Percentiles rank a stretch among this genome's conserved stretches.
Evolutionary conservation across 2,888 invertebrate species (phyloP).

Genomic region (Ectropis crepuscularia): DNA sequence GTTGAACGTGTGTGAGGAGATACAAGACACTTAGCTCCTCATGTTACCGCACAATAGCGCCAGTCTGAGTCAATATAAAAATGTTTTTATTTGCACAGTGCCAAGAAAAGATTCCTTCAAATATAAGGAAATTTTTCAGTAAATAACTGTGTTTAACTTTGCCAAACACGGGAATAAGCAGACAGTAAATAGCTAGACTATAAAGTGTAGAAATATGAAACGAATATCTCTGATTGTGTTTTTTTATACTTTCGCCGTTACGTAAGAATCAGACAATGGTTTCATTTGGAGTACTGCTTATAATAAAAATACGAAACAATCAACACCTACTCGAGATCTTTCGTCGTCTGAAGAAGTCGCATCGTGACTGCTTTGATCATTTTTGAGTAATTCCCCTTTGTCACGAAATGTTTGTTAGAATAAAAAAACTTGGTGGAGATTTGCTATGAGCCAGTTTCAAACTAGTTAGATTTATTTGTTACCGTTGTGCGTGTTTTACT

Average conservation of each 20-base stretch:
- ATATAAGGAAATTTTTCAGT: constrained; percentile 57
- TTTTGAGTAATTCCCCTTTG: constrained; percentile 35
- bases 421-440: constrained; percentile 44
- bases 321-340: constrained; percentile 30
- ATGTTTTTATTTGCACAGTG: constrained; percentile 62
- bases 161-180: constrained; percentile 41
- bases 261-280: constrained; percentile 26
- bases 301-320: constrained; percentile 33
- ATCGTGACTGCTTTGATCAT: constrained; percentile 43
- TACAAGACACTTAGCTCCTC: constrained; percentile 46
- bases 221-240: constrained; percentile 3
- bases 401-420: constrained; percentile 29
- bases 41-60: constrained; percentile 60
- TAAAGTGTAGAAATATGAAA: constrained; percentile 10
- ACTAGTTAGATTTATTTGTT: constrained; percentile 61
- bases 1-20: constrained; percentile 33
- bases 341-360: constrained; percentile 27
- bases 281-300: constrained; percentile 22
- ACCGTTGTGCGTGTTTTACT: constrained; percentile 47
- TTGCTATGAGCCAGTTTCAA: constrained; percentile 54
- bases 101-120: constrained; percentile 58
- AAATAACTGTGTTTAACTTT: constrained; percentile 53
- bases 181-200: constrained; percentile 33
- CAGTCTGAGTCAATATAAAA: constrained; percentile 62
- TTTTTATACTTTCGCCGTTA: constrained; percentile 13